These are phyloP conservation scores for Gobius niger DNA, from an alignment of 2,113 vertebrate species.

Conservation along the genomic window DNA sequence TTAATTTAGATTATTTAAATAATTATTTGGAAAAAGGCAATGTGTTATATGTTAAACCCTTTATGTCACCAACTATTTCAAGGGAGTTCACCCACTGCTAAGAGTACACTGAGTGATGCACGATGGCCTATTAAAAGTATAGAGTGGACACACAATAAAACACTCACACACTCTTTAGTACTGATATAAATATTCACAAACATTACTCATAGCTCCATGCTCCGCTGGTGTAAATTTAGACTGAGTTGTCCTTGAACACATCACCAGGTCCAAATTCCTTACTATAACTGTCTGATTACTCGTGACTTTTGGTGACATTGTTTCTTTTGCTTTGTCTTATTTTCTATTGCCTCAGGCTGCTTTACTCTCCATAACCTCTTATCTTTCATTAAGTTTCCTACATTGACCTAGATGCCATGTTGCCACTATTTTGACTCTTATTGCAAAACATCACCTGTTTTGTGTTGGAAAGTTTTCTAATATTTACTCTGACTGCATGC, in stretches of 20 bases:
- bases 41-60: too few species aligned
- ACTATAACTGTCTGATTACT: neutral
- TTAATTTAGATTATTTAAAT: too few species aligned
- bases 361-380: neutral
- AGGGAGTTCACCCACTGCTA: slow-evolving; percentile 34
- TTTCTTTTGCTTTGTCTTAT: neutral
- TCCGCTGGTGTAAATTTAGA: slow-evolving; percentile 53
- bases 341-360: neutral
- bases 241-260: slow-evolving; percentile 53
- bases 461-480: too few species aligned
- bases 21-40: too few species aligned
- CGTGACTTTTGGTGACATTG: neutral
- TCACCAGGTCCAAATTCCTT: slow-evolving; percentile 33
- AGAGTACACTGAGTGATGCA: slow-evolving; percentile 13
- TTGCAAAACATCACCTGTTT: too few species aligned
- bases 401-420: too few species aligned
- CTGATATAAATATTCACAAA: slow-evolving; percentile 49
- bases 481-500: too few species aligned
- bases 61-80: neutral
- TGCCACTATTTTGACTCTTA: too few species aligned
- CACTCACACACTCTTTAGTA: neutral
- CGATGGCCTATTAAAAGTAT: slow-evolving; percentile 30
- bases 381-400: too few species aligned
- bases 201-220: slow-evolving; percentile 34
- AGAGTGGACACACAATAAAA: slow-evolving; percentile 16